phyloP scores from a whole-genome alignment of 2,797 vertebrate species.

The Crocodylus rhombifer region DNA sequence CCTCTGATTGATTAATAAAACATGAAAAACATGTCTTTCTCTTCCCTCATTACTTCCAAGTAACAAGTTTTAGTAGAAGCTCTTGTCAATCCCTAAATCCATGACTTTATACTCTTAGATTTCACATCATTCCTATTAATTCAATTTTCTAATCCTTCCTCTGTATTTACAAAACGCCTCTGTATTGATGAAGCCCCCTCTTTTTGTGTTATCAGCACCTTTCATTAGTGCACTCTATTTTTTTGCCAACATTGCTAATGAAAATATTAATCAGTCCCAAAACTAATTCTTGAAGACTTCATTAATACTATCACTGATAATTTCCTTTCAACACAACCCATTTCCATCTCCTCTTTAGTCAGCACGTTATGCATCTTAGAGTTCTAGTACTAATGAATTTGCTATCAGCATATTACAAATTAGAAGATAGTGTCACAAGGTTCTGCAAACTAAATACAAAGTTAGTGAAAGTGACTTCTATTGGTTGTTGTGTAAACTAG shows the following conservation, averaged over 20 bases:
- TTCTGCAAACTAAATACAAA: not conserved
- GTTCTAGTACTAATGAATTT: slow-evolving; percentile 51
- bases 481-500: not conserved
- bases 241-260: not conserved
- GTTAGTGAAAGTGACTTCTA: not conserved
- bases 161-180: not conserved
- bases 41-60: no score
- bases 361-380: not conserved
- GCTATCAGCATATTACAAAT: not conserved
- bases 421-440: not conserved
- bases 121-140: not conserved
- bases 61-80: not conserved
- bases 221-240: no score
- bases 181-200: not conserved
- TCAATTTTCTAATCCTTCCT: not conserved
- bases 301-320: not conserved
- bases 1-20: not conserved
- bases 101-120: not conserved
- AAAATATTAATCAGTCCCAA: not conserved
- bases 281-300: not conserved
- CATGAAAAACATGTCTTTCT: no score
- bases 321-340: slow-evolving; percentile 3
- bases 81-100: not conserved
- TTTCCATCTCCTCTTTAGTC: not conserved
- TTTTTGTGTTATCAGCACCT: not conserved